These are phyloP conservation scores for Paelopatides confundens DNA, from an alignment of 53 echinoderm and acorn worm genomes.

Conservation along the genomic window DNA sequence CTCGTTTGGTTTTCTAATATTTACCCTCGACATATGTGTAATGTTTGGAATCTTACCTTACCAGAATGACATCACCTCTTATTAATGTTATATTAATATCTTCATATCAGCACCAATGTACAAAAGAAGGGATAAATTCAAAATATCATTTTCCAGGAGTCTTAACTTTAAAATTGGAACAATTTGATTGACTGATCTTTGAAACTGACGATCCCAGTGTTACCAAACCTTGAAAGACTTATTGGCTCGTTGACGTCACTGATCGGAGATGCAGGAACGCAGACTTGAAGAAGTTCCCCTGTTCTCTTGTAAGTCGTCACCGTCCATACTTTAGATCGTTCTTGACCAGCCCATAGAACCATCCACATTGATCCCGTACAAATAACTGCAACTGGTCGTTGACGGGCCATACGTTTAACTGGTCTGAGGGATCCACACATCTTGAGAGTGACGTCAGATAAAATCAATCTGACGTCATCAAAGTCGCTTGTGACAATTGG, in stretches of 20 bases:
- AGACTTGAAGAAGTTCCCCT: background rate
- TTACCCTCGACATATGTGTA: too few species aligned
- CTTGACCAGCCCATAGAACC: background rate
- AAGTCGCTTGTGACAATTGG: background rate
- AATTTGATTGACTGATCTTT: background rate
- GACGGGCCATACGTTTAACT: background rate
- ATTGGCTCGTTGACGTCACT: background rate
- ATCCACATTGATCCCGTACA: slow-evolving; percentile 15
- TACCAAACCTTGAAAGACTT: background rate
- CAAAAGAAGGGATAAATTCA: too few species aligned
- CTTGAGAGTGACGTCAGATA: background rate
- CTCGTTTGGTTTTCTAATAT: too few species aligned
- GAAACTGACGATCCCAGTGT: background rate
- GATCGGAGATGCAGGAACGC: background rate
- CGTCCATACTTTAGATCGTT: background rate
- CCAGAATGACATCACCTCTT: too few species aligned
- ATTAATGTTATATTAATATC: too few species aligned
- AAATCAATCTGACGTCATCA: background rate
- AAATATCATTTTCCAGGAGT: too few species aligned
- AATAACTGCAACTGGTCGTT: background rate
- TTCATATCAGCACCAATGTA: too few species aligned
- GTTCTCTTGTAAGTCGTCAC: background rate
- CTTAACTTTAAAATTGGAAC: background rate
- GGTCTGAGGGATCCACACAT: background rate
- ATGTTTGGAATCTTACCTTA: too few species aligned